These are phyloP conservation scores for Thumatha senex DNA, from an alignment of 2,888 invertebrate species.

Conservation along the genomic window DNA sequence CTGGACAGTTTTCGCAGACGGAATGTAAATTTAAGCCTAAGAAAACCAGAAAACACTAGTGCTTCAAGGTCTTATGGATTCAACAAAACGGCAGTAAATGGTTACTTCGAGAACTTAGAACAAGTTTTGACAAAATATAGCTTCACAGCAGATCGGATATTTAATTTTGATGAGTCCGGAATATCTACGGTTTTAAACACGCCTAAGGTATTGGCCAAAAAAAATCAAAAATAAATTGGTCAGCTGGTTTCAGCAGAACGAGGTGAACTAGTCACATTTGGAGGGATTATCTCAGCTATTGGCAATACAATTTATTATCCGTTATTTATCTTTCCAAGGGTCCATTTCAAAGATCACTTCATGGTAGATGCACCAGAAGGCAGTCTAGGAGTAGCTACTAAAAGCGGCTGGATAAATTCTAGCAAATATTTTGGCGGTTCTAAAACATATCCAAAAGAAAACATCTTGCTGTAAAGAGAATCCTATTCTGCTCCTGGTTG, in stretches of 20 bases:
- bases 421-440: not conserved
- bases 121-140: not conserved
- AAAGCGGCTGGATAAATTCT: slow-evolving; percentile 11
- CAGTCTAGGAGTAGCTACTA: slow-evolving; percentile 3
- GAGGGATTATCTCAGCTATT: slow-evolving; percentile 42
- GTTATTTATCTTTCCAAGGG: slow-evolving; percentile 3
- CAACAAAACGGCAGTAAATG: slow-evolving; percentile 26
- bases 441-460: not conserved
- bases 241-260: slow-evolving; percentile 49
- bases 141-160: not conserved
- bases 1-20: no score
- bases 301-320: slow-evolving; percentile 32
- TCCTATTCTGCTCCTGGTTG: slow-evolving; percentile 34
- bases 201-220: not conserved
- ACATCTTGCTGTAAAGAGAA: slow-evolving; percentile 8
- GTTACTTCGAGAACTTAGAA: slow-evolving; percentile 15
- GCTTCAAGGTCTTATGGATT: slow-evolving; percentile 39
- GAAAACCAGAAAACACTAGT: slow-evolving; percentile 42
- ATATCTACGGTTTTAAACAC: not conserved
- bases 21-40: no score
- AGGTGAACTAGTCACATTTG: slow-evolving; percentile 51
- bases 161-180: not conserved
- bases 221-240: slow-evolving; percentile 32
- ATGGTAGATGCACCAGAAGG: slow-evolving; percentile 10
- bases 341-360: slow-evolving; percentile 15